Conservation (phyloP, 2,113 vertebrate genomes). For the Cercocebus atys region DNA sequence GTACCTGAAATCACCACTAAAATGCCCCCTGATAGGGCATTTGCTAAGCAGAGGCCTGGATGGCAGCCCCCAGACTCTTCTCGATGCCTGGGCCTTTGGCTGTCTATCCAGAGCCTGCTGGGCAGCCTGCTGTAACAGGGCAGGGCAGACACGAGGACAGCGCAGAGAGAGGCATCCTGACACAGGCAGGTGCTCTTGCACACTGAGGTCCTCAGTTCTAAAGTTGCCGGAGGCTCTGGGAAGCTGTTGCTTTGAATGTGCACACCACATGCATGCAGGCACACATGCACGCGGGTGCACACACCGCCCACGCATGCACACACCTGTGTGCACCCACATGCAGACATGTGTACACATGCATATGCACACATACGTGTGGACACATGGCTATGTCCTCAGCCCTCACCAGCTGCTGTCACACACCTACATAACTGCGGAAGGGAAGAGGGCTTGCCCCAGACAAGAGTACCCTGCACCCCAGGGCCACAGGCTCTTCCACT, state of each 20-base stretch:
- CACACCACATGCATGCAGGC: background rate
- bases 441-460: background rate
- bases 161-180: background rate
- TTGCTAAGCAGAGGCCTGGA: background rate
- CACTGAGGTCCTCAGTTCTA: slow-evolving; percentile 60
- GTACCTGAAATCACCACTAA: background rate
- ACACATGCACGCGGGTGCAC: background rate
- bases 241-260: slow-evolving; percentile 29
- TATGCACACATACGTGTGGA: background rate
- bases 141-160: background rate
- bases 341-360: background rate
- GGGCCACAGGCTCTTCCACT: background rate
- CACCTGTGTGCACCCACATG: background rate
- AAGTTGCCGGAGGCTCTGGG: slow-evolving; percentile 16
- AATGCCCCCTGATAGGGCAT: background rate
- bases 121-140: background rate
- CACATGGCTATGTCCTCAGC: background rate
- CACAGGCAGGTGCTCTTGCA: background rate
- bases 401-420: slow-evolving; percentile 25
- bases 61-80: background rate
- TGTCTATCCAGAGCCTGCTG: background rate
- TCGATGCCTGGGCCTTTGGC: background rate
- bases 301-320: background rate
- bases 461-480: background rate
- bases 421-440: background rate